Evolutionary conservation across 2,797 vertebrate genomes (phyloP).

Genomic region (Arctocebus calabarensis): DNA sequence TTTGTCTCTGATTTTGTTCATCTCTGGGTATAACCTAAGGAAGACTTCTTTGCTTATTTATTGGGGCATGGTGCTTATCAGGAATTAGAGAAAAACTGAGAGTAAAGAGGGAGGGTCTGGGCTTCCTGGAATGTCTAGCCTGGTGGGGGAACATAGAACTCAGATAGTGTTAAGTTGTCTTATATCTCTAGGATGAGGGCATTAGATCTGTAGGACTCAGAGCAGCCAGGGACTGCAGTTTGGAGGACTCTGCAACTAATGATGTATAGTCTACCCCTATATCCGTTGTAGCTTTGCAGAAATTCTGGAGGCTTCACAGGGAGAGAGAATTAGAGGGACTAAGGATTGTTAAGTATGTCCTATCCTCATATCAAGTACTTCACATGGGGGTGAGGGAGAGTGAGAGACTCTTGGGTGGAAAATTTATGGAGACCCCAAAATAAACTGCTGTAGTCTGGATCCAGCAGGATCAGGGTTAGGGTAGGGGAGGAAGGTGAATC

Average conservation of each 20-base stretch:
- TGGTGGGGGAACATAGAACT: neutral
- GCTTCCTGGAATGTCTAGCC: neutral
- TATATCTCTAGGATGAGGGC: neutral
- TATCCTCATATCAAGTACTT: neutral
- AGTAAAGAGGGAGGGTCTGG: neutral
- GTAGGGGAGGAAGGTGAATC: neutral
- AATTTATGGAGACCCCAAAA: neutral
- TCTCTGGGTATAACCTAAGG: neutral
- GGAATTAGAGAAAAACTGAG: neutral
- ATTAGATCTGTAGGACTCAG: neutral
- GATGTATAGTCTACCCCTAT: neutral
- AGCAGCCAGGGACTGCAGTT: neutral
- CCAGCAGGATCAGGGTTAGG: neutral
- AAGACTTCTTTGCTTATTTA: neutral
- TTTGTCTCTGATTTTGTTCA: conserved; percentile 45
- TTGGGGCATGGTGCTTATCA: neutral
- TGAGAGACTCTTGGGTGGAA: neutral
- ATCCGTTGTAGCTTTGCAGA: neutral
- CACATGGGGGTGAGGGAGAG: neutral
- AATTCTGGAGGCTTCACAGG: neutral
- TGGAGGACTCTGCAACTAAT: neutral
- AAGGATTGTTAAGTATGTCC: neutral
- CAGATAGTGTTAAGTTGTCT: neutral
- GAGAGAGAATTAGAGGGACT: neutral
- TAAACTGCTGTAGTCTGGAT: neutral